Evolutionary conservation across 1,140 invertebrate genomes (phyloP).

Genomic region (Mesaphorura yosii): DNA sequence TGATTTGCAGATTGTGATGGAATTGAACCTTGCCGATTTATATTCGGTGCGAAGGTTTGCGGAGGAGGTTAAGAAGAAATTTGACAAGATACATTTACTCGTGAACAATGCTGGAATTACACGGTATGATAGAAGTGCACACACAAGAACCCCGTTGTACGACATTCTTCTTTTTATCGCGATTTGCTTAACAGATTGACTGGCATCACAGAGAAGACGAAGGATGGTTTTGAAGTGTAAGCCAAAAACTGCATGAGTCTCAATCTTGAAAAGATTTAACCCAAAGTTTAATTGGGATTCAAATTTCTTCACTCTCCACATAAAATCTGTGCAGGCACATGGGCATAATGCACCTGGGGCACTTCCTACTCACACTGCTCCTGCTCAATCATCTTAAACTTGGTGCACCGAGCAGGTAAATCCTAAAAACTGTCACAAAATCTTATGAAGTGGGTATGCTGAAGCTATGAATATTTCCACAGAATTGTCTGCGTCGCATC

Average conservation of each 20-base stretch:
- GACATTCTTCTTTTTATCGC: no score
- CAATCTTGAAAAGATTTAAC: no score
- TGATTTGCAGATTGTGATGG: constrained; percentile 37
- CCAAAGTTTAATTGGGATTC: no score
- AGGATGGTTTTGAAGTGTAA: constrained; percentile 35
- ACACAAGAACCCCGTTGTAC: no score
- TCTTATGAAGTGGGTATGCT: neutral
- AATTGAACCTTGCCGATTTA: constrained; percentile 38
- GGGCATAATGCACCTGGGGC: constrained; percentile 37
- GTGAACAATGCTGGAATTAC: constrained; percentile 45
- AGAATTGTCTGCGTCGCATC: constrained; percentile 20
- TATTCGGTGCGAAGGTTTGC: constrained; percentile 29
- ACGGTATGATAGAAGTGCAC: constrained; percentile 48
- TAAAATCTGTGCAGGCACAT: no score
- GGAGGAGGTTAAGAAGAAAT: constrained; percentile 27
- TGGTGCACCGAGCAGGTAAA: constrained; percentile 29
- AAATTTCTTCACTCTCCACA: no score
- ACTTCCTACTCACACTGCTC: constrained; percentile 43
- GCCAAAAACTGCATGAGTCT: no score
- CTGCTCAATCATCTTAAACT: constrained; percentile 38
- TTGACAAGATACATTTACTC: constrained; percentile 38
- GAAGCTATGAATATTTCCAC: neutral
- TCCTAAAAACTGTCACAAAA: neutral
- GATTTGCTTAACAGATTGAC: no score
- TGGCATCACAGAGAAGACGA: no score